Evolutionary conservation across 2,797 vertebrate species (phyloP).

Genomic region (Ara ararauna): DNA sequence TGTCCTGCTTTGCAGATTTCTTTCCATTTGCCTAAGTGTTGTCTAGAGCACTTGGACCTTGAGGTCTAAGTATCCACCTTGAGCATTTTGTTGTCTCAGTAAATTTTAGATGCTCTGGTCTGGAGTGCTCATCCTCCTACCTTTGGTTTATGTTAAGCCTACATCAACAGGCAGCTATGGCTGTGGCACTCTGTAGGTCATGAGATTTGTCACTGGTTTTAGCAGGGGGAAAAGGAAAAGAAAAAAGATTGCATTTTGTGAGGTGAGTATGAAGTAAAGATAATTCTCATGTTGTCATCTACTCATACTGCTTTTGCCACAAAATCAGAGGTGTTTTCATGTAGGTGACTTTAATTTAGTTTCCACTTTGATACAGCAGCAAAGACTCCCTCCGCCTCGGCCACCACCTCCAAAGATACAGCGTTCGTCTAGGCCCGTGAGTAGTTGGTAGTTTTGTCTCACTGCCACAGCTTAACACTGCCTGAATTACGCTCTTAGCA

Average conservation of each 20-base stretch:
- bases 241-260: not conserved
- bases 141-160: not conserved
- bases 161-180: rapidly evolving
- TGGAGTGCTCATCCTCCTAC: not conserved
- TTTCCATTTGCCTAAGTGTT: not conserved
- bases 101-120: not conserved
- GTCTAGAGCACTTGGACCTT: not conserved
- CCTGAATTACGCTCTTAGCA: slow-evolving; percentile 64
- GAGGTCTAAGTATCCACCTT: not conserved
- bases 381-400: slow-evolving; percentile 80
- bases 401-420: slow-evolving; percentile 86
- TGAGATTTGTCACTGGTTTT: not conserved
- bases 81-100: not conserved
- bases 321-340: not conserved
- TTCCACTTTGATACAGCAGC: slow-evolving; percentile 84
- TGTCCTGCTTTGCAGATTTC: not conserved
- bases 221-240: rapidly evolving
- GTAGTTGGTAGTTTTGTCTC: slow-evolving; percentile 76
- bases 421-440: slow-evolving; percentile 84
- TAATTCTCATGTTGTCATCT: not conserved
- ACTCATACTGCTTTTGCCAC: slow-evolving; percentile 4
- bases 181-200: rapidly evolving
- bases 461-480: slow-evolving; percentile 74
- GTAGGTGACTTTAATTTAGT: slow-evolving; percentile 63
- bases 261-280: slow-evolving; percentile 33